Percentiles rank a stretch among this genome's conserved stretches.
Conservation (phyloP, 1,140 invertebrate species). For the Rhopalosiphum padi region DNA sequence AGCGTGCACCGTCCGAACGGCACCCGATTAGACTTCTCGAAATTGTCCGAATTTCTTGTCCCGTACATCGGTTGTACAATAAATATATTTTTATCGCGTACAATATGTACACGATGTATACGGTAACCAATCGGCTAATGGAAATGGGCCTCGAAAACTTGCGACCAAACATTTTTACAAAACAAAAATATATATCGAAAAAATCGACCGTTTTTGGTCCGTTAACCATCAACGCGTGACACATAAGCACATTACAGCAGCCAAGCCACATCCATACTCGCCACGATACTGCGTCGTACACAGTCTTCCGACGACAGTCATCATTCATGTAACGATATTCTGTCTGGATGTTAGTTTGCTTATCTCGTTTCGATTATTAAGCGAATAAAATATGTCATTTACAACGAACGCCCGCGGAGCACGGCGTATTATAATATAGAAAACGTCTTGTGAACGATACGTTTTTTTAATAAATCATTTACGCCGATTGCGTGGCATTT, state of each 20-base stretch:
- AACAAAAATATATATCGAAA: neutral
- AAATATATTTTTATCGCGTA: neutral
- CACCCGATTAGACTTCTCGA: neutral
- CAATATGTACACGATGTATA: neutral
- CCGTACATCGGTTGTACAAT: neutral
- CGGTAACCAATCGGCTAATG: constrained; percentile 29
- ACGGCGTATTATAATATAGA: neutral
- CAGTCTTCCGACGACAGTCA: neutral
- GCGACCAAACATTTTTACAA: neutral
- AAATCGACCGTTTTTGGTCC: neutral
- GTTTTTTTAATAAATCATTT: neutral
- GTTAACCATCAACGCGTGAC: neutral
- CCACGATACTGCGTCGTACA: neutral
- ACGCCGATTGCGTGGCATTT: neutral
- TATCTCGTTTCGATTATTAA: neutral
- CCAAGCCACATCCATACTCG: neutral
- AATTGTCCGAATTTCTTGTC: neutral
- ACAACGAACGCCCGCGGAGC: neutral
- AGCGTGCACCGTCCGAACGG: neutral
- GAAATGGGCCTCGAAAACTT: neutral
- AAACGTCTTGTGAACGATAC: neutral
- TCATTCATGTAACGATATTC: neutral
- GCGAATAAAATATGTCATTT: neutral
- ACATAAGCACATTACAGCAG: neutral
- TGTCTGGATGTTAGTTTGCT: no score